A percentile compares a stretch with the other conserved stretches of the same genome.
phyloP scores from a whole-genome alignment of 1,140 invertebrate genomes.

The Tetragnatha versicolor region DNA sequence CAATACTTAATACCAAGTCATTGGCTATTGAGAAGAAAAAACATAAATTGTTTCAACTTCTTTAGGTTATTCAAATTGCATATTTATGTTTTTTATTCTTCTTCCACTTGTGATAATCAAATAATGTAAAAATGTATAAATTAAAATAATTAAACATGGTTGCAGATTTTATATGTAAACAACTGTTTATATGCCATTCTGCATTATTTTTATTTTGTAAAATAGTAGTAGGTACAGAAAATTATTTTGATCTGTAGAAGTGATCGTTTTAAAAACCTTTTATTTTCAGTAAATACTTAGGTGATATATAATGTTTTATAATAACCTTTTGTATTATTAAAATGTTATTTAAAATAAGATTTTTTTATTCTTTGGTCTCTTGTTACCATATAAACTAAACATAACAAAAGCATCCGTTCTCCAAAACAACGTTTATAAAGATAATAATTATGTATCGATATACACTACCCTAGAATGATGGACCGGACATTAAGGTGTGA shows the following conservation, averaged over 20 bases:
- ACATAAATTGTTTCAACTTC: conserved; percentile 7
- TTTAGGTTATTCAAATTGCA: conserved; percentile 33
- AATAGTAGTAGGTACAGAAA: conserved; percentile 36
- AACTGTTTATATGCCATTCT: conserved; percentile 41
- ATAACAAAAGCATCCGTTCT: no score
- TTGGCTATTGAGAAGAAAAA: not conserved
- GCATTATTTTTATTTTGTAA: conserved; percentile 18
- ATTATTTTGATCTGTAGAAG: conserved; percentile 40
- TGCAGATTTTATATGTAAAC: no score
- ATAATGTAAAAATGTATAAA: conserved; percentile 8
- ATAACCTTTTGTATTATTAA: not conserved
- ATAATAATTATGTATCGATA: no score
- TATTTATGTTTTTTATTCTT: conserved; percentile 35
- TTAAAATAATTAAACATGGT: no score
- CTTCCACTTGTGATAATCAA: conserved; percentile 33
- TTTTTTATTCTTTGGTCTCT: conserved; percentile 2
- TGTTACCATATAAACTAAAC: no score
- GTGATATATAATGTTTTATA: conserved; percentile 48
- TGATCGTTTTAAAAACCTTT: conserved; percentile 18
- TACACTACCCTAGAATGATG: no score
- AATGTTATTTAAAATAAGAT: conserved; percentile 37
- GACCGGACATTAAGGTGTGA: no score
- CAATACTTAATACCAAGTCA: conserved; percentile 21
- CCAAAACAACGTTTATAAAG: no score
- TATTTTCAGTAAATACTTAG: conserved; percentile 12